Evolutionary conservation across 2,888 invertebrate genomes (phyloP), one percentile per base, ranked within the genome.

Genomic region (Carpatolechia fugitivella): DNA sequence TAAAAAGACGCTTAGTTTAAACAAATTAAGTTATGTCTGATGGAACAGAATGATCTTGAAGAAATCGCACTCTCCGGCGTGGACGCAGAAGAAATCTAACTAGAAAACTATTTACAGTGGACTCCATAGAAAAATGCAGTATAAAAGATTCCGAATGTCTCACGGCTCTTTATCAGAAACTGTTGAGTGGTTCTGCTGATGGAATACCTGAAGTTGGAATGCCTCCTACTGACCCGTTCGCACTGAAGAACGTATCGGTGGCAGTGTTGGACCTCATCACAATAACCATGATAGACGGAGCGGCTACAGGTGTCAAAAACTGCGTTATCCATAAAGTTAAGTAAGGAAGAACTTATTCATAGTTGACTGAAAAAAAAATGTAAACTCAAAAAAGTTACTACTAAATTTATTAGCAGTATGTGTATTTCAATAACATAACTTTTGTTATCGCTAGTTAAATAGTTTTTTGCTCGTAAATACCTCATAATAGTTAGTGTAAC

Each of bases 131-230:
- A 11, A n/a, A n/a, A 33, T 48, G 48, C 48, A 48, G 48, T n/a
- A 33, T 48, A 3, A 33, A 18, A 8, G 48, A 48, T n/a, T 16
- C 8, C 18, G 33, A 48, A 48, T 48, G 48, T 18, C 33, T 33
- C 0, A 48, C 16, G 10, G 18, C 8, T 10, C 6, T 33, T 1
- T 33, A 33, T 6, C 31, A 48, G 13, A 18, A 31, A n/a, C 29
- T 47, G 7, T 1, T 47, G 24, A 5, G 11, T 24, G 24, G 16
- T 3, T 24, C 20, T 44, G 48, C 3, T n/a, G 16, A 48, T 16
- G 49, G 49, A 10, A 35, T 49, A 33, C 49, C 49, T 5, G 49
- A 49, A 10, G n/a, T 49, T 7, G 35, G 30, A 0, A 49, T 49
- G n/a, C 18, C 20, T 35, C 33, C 30, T 5, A 35, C 18, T 7